These are phyloP conservation scores for Ommatoiulus sabulosus DNA, from an alignment of 2,888 invertebrate genomes.

Conservation along the genomic window DNA sequence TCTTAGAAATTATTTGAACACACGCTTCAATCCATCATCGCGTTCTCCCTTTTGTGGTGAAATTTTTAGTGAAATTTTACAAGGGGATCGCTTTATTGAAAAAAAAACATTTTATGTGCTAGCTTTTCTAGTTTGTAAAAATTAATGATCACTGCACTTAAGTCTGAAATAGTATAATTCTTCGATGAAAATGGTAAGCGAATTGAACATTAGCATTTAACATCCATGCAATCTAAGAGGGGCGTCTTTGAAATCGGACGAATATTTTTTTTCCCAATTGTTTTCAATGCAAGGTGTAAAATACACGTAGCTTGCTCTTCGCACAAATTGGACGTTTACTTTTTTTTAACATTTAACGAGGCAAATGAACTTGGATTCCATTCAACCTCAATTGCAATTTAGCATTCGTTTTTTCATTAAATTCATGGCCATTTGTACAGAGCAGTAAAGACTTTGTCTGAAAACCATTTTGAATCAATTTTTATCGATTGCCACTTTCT, in stretches of 20 bases:
- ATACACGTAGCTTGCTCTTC: neutral
- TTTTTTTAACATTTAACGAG: neutral
- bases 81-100: too few species aligned
- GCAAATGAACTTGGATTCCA: slow-evolving; percentile 21
- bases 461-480: slow-evolving; percentile 8
- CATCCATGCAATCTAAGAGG: too few species aligned
- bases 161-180: too few species aligned
- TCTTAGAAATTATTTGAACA: too few species aligned
- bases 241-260: neutral
- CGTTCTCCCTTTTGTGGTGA: too few species aligned
- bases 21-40: too few species aligned
- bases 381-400: neutral
- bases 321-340: neutral
- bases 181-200: too few species aligned
- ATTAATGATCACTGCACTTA: too few species aligned
- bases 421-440: slow-evolving; percentile 11
- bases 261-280: neutral
- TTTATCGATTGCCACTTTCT: slow-evolving; percentile 27
- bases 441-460: neutral
- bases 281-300: neutral
- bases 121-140: too few species aligned
- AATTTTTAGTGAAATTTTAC: too few species aligned
- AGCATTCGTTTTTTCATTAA: neutral
- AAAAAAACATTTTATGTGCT: too few species aligned
- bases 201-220: too few species aligned